A percentile compares a stretch with the other conserved stretches of the same genome.
phyloP scores from a whole-genome alignment of 2,797 vertebrate species.

The Tamandua tetradactyla region DNA sequence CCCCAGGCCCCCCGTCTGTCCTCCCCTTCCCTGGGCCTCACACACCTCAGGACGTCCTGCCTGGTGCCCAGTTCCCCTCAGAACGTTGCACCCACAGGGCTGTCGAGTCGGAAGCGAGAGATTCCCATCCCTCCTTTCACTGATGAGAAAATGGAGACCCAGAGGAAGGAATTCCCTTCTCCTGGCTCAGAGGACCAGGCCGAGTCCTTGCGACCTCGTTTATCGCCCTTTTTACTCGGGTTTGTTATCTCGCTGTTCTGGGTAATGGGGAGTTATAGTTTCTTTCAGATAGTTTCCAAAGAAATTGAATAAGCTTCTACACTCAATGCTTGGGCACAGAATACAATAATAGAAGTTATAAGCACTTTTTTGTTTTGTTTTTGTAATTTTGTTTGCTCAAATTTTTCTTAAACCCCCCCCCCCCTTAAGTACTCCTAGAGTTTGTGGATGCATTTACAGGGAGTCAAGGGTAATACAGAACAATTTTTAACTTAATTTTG shows the following conservation, averaged over 20 bases:
- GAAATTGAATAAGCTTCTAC: neutral
- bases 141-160: neutral
- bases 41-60: rapidly evolving
- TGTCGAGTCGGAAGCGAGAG: neutral
- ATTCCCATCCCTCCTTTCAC: too few relatives aligned
- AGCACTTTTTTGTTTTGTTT: too few relatives aligned
- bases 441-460: neutral
- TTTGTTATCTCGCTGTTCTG: neutral
- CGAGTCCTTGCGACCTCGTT: rapidly evolving
- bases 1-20: rapidly evolving
- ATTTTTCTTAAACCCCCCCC: neutral
- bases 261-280: neutral
- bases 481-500: neutral
- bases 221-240: neutral
- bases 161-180: too few relatives aligned
- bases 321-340: neutral
- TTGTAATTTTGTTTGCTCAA: too few relatives aligned
- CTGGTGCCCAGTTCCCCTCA: too few relatives aligned
- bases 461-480: neutral
- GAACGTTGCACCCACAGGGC: rapidly evolving
- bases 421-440: neutral
- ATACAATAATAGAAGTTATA: neutral
- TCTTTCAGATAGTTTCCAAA: neutral
- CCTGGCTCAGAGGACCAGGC: neutral
- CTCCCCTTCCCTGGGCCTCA: too few relatives aligned